Evolutionary conservation across 2,113 vertebrate genomes (phyloP), one percentile per base, ranked within the genome.

Genomic region (Onychostoma macrolepis): DNA sequence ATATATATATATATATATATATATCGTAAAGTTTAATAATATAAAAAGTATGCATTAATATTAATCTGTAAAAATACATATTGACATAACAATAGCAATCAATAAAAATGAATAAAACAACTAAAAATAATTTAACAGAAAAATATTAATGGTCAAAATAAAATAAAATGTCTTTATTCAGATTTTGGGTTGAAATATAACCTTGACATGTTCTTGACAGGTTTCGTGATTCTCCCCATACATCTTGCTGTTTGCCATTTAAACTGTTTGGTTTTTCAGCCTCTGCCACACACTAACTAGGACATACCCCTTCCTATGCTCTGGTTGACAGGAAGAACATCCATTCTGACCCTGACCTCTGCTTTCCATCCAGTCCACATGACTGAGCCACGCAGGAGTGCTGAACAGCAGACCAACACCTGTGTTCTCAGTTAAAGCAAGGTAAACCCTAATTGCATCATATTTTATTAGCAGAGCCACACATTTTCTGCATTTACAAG

Each of bases 381-480:
- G 87, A 88, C 76, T 84, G 69, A 69, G 88, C 75, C n/a, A 90
- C 61, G 88, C 88, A 90, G 88, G 72, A 86, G 89, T 86, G 78
- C 80, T 90, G 84, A 90, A 72, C 85, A 88, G 77, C 75, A 80
- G 45, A 86, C 48, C 41, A 58, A 45, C 72, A 67, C 81, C 89
- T 72, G 82, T 67, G 89, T 89, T 87, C 86, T 84, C 76, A 77
- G 84, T 84, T 90, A 86, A 91, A 88, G 76, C 87, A 89, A 92
- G 91, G 91, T 92, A 79, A 30, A 50, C 48, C 58, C 7, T 21
- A 48, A 77, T 58, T 43, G 12, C 65, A 67, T 58, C 41, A 30
- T 38, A 24, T 69, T 28, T 30, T 75, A 75, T 50, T 56, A 26
- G 24, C 36, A 33, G 17, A 71, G 36, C 80, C 80, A 28, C 80